A percentile compares a stretch with the other conserved stretches of the same genome.
These are phyloP conservation scores for Magallana ariakensis DNA, from an alignment of 1,140 invertebrate species.

Conservation along the genomic window DNA sequence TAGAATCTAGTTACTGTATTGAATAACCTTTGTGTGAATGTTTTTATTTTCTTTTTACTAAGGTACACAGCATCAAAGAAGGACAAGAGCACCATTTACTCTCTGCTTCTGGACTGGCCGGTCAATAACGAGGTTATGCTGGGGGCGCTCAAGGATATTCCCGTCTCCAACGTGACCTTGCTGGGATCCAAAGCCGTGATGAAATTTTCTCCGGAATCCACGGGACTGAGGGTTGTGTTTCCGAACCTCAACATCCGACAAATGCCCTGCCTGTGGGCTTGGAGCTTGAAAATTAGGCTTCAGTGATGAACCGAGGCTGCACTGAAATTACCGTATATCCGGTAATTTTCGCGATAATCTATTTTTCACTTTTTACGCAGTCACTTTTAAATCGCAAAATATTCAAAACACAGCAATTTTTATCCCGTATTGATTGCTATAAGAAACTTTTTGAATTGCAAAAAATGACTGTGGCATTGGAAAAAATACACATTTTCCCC, in stretches of 20 bases:
- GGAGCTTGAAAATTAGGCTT: slow-evolving; percentile 61
- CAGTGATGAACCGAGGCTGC: no score
- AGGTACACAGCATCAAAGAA: slow-evolving; percentile 55
- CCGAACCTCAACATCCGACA: slow-evolving; percentile 59
- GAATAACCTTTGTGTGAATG: neutral
- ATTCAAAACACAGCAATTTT: no score
- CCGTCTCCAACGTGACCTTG: slow-evolving; percentile 42
- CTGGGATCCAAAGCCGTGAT: slow-evolving; percentile 50
- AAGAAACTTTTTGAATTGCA: no score
- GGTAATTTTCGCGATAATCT: no score
- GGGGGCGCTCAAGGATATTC: slow-evolving; percentile 34
- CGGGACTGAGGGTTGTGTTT: slow-evolving; percentile 55
- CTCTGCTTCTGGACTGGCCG: slow-evolving; percentile 57
- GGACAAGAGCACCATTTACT: slow-evolving; percentile 47
- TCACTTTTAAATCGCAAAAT: no score
- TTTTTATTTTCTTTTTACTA: neutral
- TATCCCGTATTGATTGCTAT: no score
- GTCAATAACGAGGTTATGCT: slow-evolving; percentile 45
- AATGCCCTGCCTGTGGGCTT: slow-evolving; percentile 68
- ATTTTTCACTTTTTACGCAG: no score
- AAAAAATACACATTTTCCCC: no score
- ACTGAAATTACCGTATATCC: no score
- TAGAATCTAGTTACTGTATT: neutral
- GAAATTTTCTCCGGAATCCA: slow-evolving; percentile 13
- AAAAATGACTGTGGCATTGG: no score